Conservation (phyloP, 2,888 invertebrate species). For the Diadegma fenestrale region DNA sequence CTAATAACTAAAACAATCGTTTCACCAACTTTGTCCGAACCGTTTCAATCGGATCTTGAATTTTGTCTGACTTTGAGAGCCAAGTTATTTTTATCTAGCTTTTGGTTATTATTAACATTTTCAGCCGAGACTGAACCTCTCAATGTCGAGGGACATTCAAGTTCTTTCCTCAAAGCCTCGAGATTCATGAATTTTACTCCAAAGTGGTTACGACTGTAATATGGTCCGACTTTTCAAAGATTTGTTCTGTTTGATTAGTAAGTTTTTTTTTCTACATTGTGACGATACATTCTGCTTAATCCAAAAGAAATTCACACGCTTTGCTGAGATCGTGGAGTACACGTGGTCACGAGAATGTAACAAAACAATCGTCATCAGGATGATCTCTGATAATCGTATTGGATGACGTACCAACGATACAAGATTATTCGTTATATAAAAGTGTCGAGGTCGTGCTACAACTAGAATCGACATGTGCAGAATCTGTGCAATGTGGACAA, state of each 20-base stretch:
- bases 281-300: neutral
- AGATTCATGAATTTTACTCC: neutral
- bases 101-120: constrained; percentile 40
- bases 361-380: constrained; percentile 6
- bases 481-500: constrained; percentile 27
- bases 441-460: constrained; percentile 2
- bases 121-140: neutral
- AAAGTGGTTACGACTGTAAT: neutral
- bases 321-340: neutral
- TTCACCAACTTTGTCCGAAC: constrained; percentile 1
- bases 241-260: neutral
- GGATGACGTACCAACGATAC: constrained; percentile 10
- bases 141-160: neutral
- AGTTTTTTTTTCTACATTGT: neutral
- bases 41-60: constrained; percentile 18
- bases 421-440: constrained; percentile 35
- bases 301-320: neutral
- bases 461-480: neutral
- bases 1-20: neutral
- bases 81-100: constrained; percentile 38
- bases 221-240: neutral
- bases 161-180: neutral
- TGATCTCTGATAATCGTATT: constrained; percentile 5
- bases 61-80: constrained; percentile 14
- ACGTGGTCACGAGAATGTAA: neutral